phyloP scores from a whole-genome alignment of 2,113 vertebrate species.

The Toxotes chatareus region DNA sequence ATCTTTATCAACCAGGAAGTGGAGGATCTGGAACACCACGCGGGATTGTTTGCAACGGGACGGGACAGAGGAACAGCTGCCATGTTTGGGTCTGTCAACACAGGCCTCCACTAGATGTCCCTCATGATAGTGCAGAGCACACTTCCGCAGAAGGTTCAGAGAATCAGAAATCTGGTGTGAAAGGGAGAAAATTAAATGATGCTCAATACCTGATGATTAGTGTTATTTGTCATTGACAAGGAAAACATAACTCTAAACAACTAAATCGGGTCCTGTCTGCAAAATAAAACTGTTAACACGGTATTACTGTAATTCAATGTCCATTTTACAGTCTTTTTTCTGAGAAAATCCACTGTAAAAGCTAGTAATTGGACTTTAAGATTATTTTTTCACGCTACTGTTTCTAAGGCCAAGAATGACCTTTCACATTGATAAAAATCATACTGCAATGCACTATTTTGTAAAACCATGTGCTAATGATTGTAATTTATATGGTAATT shows the following conservation, averaged over 20 bases:
- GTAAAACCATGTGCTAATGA: background rate
- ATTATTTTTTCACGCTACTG: background rate
- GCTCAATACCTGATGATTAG: background rate
- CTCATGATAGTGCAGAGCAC: conserved; percentile 92
- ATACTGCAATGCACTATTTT: background rate
- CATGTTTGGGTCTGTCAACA: conserved; percentile 82
- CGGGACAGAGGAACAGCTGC: conserved; percentile 90
- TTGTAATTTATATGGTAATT: too few relatives aligned
- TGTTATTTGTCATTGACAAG: background rate
- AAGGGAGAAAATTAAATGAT: background rate
- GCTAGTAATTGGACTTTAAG: background rate
- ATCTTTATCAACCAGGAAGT: conserved; percentile 95
- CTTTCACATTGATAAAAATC: background rate
- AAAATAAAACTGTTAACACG: background rate
- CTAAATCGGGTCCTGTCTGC: background rate
- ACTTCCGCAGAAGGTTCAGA: conserved; percentile 90
- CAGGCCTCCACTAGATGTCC: conserved; percentile 89
- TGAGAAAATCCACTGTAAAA: background rate
- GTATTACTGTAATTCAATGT: too few relatives aligned
- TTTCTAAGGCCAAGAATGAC: background rate
- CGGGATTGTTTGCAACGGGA: conserved; percentile 89
- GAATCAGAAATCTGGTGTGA: conserved; percentile 88
- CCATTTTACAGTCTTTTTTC: background rate
- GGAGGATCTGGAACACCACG: conserved; percentile 92
- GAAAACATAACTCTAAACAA: too few relatives aligned